Conservation (phyloP, 2,888 invertebrate genomes). For the Lithophane ornitopus region DNA sequence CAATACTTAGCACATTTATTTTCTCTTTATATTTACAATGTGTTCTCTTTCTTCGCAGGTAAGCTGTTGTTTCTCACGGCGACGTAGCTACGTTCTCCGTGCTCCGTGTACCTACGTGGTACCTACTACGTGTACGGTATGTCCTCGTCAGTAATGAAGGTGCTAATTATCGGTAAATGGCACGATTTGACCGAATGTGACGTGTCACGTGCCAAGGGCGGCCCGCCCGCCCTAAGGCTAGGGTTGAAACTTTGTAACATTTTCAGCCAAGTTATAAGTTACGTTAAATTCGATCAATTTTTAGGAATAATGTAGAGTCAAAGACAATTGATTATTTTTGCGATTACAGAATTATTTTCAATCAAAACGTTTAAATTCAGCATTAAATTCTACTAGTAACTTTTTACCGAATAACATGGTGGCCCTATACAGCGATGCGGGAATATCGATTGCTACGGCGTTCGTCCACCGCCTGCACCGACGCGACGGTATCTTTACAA, state of each 20-base stretch:
- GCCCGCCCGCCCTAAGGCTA: neutral
- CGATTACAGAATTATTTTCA: neutral
- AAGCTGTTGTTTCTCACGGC: slow-evolving; percentile 48
- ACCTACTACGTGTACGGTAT: slow-evolving; percentile 22
- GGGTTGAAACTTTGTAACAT: slow-evolving; percentile 3
- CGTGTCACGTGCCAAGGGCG: slow-evolving; percentile 15
- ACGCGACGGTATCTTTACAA: slow-evolving; percentile 28
- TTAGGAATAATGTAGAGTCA: neutral
- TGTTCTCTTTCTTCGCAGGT: slow-evolving; percentile 44
- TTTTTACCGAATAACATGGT: neutral
- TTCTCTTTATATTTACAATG: slow-evolving; percentile 9
- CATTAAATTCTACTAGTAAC: neutral
- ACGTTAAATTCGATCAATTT: neutral
- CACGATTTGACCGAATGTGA: slow-evolving; percentile 9
- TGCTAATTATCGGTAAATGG: slow-evolving; percentile 24
- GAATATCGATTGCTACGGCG: slow-evolving; percentile 40
- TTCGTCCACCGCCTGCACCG: slow-evolving; percentile 21
- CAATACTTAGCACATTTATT: slow-evolving; percentile 2
- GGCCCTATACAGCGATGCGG: slow-evolving; percentile 14
- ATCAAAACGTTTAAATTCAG: neutral
- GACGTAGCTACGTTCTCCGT: neutral
- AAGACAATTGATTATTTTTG: neutral
- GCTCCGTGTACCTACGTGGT: neutral
- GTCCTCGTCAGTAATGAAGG: slow-evolving; percentile 14
- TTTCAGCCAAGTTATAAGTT: slow-evolving; percentile 4